Evolutionary conservation across 2,888 invertebrate species (phyloP).

Genomic region (Drosophila kokeensis): DNA sequence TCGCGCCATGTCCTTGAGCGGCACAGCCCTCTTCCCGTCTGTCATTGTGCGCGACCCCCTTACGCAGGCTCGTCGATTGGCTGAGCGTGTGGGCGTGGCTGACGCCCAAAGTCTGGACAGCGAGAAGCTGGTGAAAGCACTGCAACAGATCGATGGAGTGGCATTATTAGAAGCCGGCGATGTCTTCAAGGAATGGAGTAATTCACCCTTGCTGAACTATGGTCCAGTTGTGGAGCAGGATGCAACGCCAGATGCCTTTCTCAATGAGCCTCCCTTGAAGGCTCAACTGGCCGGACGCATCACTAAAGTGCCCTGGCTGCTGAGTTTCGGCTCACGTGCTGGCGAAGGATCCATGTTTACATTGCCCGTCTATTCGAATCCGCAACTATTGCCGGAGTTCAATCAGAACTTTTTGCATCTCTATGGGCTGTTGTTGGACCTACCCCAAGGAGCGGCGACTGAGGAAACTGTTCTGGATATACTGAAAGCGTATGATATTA

Average conservation of each 20-base stretch:
- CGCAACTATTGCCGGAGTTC: slow-evolving; percentile 57
- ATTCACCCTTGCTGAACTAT: slow-evolving; percentile 84
- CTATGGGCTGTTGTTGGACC: slow-evolving; percentile 50
- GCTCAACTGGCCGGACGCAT: slow-evolving; percentile 78
- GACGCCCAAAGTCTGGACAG: slow-evolving; percentile 57
- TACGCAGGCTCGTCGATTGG: slow-evolving; percentile 79
- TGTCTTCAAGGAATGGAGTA: slow-evolving; percentile 84
- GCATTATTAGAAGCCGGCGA: slow-evolving; percentile 82
- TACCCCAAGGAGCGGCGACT: slow-evolving; percentile 28
- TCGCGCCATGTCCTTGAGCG: slow-evolving; percentile 85
- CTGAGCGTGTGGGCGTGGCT: slow-evolving; percentile 81
- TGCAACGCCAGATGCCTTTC: slow-evolving; percentile 83
- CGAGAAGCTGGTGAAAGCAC: slow-evolving; percentile 79
- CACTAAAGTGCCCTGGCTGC: slow-evolving; percentile 85
- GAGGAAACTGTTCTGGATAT: slow-evolving; percentile 28
- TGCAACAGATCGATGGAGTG: slow-evolving; percentile 82
- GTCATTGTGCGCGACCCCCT: slow-evolving; percentile 59
- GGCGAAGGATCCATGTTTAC: slow-evolving; percentile 85
- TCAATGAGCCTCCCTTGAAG: slow-evolving; percentile 84
- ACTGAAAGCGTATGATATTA: slow-evolving; percentile 49
- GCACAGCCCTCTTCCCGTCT: slow-evolving; percentile 80
- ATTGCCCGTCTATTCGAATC: slow-evolving; percentile 49
- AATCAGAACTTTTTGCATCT: slow-evolving; percentile 71
- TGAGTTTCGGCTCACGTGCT: slow-evolving; percentile 83
- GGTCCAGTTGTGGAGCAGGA: slow-evolving; percentile 83